Percentiles rank a stretch among this genome's conserved stretches.
Evolutionary conservation across 2,888 invertebrate species (phyloP).

Genomic region (Cyclophora albipunctata): DNA sequence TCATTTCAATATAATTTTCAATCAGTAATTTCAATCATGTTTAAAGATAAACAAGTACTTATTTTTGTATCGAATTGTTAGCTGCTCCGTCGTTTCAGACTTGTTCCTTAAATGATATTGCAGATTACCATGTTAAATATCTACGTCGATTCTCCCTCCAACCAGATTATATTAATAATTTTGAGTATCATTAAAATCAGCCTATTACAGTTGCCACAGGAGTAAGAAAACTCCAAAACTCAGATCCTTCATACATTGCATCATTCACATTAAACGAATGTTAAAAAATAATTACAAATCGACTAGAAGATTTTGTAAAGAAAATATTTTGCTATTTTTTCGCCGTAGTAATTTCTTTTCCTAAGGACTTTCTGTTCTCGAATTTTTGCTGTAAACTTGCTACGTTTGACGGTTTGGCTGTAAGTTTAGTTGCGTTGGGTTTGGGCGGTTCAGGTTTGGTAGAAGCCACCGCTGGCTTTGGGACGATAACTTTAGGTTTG

Average conservation of each 20-base stretch:
- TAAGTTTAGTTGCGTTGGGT: conserved; percentile 59
- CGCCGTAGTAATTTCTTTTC: conserved; percentile 51
- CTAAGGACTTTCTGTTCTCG: conserved; percentile 75
- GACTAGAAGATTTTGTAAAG: conserved; percentile 29
- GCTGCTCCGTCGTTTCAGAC: too few species aligned
- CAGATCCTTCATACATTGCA: conserved; percentile 26
- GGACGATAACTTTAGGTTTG: conserved; percentile 58
- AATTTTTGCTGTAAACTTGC: conserved; percentile 87
- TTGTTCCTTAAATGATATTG: too few species aligned
- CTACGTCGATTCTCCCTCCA: too few species aligned
- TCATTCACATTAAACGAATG: conserved; percentile 15
- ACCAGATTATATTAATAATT: neutral
- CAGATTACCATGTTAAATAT: too few species aligned
- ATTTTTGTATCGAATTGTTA: too few species aligned
- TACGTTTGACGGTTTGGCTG: conserved; percentile 80
- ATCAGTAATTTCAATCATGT: too few species aligned
- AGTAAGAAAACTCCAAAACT: conserved; percentile 9
- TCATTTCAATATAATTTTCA: too few species aligned
- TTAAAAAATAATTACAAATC: conserved; percentile 24
- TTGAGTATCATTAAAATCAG: neutral
- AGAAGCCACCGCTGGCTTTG: conserved; percentile 49
- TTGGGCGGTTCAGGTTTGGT: conserved; percentile 51
- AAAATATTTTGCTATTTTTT: conserved; percentile 38
- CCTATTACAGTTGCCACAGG: neutral
- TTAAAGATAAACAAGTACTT: too few species aligned